Percentiles rank a stretch among this genome's conserved stretches.
These are phyloP conservation scores for Archocentrus centrarchus DNA, from an alignment of 2,113 vertebrate species.

Conservation along the genomic window DNA sequence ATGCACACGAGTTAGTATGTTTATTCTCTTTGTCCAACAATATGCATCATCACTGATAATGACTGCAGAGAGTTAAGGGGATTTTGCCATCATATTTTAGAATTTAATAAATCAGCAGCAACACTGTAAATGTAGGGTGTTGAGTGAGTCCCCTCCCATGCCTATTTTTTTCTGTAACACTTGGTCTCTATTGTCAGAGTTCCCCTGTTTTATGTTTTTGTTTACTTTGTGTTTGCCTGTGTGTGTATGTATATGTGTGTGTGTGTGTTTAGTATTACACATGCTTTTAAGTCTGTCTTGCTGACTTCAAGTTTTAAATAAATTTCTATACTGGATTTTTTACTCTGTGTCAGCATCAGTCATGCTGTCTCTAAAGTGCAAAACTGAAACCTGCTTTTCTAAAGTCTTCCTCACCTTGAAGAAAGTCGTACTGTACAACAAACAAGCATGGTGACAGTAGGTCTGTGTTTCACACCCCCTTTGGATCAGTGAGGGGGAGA, in stretches of 20 bases:
- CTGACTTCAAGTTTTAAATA: too few species aligned
- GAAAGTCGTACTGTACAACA: neutral
- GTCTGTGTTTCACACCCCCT: neutral
- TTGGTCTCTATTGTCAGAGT: neutral
- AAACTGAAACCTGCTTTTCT: conserved; percentile 29
- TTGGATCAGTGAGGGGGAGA: conserved; percentile 3
- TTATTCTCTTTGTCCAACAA: too few species aligned
- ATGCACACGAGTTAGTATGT: too few species aligned
- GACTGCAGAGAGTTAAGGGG: rapidly evolving
- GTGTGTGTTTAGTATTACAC: neutral
- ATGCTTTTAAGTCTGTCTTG: rapidly evolving
- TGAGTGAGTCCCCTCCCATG: too few species aligned
- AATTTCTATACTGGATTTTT: too few species aligned
- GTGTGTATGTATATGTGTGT: too few species aligned
- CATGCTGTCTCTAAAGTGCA: neutral
- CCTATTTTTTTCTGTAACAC: neutral
- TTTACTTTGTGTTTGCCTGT: neutral
- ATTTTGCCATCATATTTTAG: rapidly evolving
- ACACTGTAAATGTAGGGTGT: neutral
- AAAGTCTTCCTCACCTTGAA: conserved; percentile 31
- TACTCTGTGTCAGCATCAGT: neutral
- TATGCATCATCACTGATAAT: rapidly evolving
- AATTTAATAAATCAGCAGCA: neutral
- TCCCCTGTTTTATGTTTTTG: neutral
- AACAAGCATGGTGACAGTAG: neutral